Conservation (phyloP, 2,888 invertebrate species). For the Tetanocera ferruginea region DNA sequence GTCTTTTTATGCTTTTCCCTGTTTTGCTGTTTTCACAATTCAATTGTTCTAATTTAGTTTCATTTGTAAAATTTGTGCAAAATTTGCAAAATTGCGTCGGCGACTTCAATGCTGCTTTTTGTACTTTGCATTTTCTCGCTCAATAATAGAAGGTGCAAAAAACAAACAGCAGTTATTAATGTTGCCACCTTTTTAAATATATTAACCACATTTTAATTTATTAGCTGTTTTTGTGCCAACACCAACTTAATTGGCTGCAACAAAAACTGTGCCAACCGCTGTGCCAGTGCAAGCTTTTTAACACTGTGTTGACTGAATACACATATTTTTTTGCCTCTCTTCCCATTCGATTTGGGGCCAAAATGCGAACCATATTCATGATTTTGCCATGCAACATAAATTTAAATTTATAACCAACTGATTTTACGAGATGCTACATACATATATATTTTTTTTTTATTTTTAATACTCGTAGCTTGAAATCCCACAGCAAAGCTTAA, state of each 20-base stretch:
- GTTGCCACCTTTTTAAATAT: conserved; percentile 4
- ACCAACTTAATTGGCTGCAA: neutral
- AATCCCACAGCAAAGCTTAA: no score
- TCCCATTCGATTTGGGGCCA: conserved; percentile 4
- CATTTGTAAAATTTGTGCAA: conserved; percentile 2
- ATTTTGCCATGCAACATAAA: conserved; percentile 19
- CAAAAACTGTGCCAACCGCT: neutral
- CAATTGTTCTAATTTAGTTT: conserved; percentile 29
- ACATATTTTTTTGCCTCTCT: neutral
- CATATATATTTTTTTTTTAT: neutral
- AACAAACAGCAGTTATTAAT: neutral
- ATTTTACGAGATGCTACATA: neutral
- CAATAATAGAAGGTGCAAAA: neutral
- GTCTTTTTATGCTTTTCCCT: neutral
- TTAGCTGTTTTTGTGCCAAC: neutral
- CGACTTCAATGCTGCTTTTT: no score
- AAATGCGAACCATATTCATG: conserved; percentile 14
- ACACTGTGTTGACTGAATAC: neutral
- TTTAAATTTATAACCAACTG: conserved; percentile 18
- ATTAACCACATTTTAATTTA: no score
- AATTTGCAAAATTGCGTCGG: neutral
- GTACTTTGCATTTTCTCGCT: no score
- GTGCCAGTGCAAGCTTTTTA: neutral
- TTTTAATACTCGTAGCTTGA: neutral
- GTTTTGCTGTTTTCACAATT: neutral